A percentile compares a stretch with the other conserved stretches of the same genome.
Evolutionary conservation across 2,888 invertebrate species (phyloP).

Genomic region (Drosophila anceps): DNA sequence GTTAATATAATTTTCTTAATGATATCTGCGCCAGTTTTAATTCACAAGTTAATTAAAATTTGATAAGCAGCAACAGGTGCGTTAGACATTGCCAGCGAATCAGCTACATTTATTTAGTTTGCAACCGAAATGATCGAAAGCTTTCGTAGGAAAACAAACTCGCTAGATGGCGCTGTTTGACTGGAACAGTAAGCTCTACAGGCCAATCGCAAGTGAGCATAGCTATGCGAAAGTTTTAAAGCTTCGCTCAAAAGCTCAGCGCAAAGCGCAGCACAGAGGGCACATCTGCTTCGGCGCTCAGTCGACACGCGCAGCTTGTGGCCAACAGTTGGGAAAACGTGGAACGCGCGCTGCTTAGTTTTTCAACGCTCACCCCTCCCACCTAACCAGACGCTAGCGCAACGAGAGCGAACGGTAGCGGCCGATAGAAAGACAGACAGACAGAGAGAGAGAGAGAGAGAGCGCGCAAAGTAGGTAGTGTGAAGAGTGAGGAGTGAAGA

Average conservation of each 20-base stretch:
- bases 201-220: not conserved
- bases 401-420: slow-evolving; percentile 19
- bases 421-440: slow-evolving; percentile 24
- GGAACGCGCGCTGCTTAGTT: slow-evolving; percentile 59
- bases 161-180: slow-evolving; percentile 35
- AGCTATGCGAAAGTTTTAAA: slow-evolving; percentile 17
- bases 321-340: slow-evolving; percentile 54
- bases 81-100: too few relatives aligned
- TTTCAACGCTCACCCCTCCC: slow-evolving; percentile 34
- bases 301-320: slow-evolving; percentile 74
- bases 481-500: slow-evolving; percentile 13
- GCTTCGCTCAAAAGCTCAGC: slow-evolving; percentile 28
- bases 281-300: slow-evolving; percentile 41
- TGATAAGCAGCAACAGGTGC: not conserved
- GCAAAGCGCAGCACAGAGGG: slow-evolving; percentile 14
- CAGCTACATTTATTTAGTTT: slow-evolving; percentile 20
- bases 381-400: slow-evolving; percentile 27
- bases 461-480: too few relatives aligned
- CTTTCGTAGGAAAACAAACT: not conserved
- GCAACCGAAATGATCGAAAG: slow-evolving; percentile 31
- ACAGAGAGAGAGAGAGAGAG: slow-evolving; percentile 6
- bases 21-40: not conserved
- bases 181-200: slow-evolving; percentile 2
- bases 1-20: not conserved
- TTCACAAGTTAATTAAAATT: not conserved